Evolutionary conservation across 2,888 invertebrate species (phyloP), one percentile per base, ranked within the genome.

Genomic region (Furcula furcula): DNA sequence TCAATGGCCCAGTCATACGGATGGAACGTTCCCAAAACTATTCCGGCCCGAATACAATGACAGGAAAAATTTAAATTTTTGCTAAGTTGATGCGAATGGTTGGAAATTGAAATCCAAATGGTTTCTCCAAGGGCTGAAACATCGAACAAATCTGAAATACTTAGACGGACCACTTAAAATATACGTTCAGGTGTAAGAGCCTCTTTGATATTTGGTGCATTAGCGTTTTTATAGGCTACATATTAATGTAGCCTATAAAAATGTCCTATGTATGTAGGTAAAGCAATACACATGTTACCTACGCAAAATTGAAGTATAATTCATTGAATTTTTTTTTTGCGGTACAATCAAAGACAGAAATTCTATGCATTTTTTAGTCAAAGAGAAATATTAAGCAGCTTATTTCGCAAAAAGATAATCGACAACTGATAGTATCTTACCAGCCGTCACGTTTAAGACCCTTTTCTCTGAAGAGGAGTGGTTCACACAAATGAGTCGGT

Each of bases 381-480:
- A 46, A 44, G 38, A 41, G 23, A 55, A 13, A 43, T 11, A 41
- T 52, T 36, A 35, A 37, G 41, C 40, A 43, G 49, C 41, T 37
- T 46, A 48, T 50, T 54, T 55, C 46, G 48, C 53, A 51, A 52
- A 58, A 47, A 52, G 41, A 55, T 63, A 68, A 59, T 66, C 62
- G 47, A 48, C 49, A 44, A 29, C 47, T 47, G 76, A 78, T 78
- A 71, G 39, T 46, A 78, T 75, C 76, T 66, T 40, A 54, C 35
- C 39, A 55, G 52, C 49, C 53, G 60, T 58, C 65, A 66, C 48
- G 52, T 55, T 54, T 34, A 48, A 52, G 54, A 51, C 60, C 64
- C 56, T 66, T 71, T 76, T 70, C 64, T 47, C 51, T 60, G 63
- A 58, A 77, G 67, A 60, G 54, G 65, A 57, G 57, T 63, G 67